Conservation (phyloP, 2,888 invertebrate genomes). For the Lacanobia wlatinum region DNA sequence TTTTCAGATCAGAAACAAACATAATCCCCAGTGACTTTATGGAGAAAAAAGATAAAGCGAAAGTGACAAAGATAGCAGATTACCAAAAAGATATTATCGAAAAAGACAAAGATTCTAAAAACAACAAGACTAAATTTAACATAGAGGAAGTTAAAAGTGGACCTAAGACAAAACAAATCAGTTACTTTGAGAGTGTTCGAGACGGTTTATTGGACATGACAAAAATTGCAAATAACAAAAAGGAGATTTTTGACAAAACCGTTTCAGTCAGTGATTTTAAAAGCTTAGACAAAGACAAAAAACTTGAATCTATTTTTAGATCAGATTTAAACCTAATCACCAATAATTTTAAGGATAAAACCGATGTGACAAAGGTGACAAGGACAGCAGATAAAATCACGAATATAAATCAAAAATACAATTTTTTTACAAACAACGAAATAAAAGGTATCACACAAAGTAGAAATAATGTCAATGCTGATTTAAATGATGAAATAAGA, state of each 20-base stretch:
- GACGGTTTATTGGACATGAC: neutral
- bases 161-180: neutral
- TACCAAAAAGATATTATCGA: neutral
- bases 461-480: neutral
- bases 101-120: neutral
- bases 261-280: neutral
- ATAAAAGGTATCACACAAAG: neutral
- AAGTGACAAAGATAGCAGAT: neutral
- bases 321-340: neutral
- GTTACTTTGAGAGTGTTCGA: neutral
- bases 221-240: neutral
- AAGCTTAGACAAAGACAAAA: neutral
- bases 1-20: neutral
- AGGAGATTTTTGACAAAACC: neutral
- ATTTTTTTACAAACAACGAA: neutral
- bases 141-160: neutral
- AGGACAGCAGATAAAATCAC: neutral
- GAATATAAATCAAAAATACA: too few species aligned
- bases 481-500: neutral
- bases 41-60: neutral
- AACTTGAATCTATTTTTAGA: neutral
- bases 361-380: neutral
- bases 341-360: neutral
- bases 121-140: neutral
- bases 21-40: neutral